Evolutionary conservation across 1,140 invertebrate species (phyloP).

Genomic region (Dufourea novaeangliae): DNA sequence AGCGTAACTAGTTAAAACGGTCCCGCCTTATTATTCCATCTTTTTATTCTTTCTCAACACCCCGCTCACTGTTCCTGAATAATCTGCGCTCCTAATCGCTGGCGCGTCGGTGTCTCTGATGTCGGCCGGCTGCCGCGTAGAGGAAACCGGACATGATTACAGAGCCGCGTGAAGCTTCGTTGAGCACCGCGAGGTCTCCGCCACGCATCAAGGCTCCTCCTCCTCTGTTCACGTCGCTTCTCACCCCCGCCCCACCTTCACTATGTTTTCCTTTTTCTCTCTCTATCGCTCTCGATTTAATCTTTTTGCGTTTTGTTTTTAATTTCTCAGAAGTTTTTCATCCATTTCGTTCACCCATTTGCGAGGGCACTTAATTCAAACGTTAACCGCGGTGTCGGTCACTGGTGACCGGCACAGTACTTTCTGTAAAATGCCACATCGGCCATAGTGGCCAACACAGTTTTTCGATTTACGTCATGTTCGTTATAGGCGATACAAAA

Average conservation of each 20-base stretch:
- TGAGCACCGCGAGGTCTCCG: slow-evolving; percentile 80
- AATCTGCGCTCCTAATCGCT: slow-evolving; percentile 27
- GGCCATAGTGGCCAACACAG: no score
- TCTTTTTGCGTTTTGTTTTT: neutral
- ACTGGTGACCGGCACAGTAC: no score
- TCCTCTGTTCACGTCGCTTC: slow-evolving; percentile 37
- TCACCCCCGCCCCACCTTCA: neutral
- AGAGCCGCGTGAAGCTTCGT: slow-evolving; percentile 79
- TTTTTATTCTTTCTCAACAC: neutral
- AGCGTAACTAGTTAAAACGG: no score
- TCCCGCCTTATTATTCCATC: neutral
- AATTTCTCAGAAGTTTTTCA: no score
- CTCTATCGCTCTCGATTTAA: neutral
- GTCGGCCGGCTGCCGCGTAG: slow-evolving; percentile 39
- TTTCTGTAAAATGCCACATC: no score
- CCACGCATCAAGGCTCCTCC: slow-evolving; percentile 78
- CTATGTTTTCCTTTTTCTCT: neutral
- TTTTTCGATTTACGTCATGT: no score
- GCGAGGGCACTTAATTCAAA: no score
- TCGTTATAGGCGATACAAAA: no score
- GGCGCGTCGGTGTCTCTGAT: slow-evolving; percentile 28
- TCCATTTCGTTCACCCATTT: neutral
- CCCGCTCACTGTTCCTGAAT: no score
- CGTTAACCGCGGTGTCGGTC: no score
- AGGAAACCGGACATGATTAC: slow-evolving; percentile 80